Conservation (phyloP, 1,140 invertebrate genomes). For the Drosophila kanapiae region DNA sequence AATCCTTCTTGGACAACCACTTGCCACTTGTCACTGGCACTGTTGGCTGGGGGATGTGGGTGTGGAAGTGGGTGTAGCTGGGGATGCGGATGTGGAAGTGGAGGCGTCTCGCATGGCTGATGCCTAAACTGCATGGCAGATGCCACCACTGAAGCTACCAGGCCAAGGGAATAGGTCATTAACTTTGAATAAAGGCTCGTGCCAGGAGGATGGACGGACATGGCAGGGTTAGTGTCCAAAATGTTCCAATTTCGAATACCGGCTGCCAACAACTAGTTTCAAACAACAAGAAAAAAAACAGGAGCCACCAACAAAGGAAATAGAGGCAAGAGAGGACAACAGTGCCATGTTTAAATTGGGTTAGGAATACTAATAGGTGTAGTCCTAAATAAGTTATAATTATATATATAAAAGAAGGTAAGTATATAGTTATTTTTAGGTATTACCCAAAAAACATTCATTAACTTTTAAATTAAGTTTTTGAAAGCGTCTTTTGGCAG, state of each 20-base stretch:
- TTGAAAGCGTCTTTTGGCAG: too few relatives aligned
- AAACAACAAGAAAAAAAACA: background rate
- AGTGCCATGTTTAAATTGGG: background rate
- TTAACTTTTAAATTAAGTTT: too few relatives aligned
- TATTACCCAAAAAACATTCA: too few relatives aligned
- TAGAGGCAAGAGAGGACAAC: too few relatives aligned
- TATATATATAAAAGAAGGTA: background rate
- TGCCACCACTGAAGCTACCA: conserved; percentile 31
- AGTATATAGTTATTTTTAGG: too few relatives aligned
- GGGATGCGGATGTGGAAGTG: conserved; percentile 3
- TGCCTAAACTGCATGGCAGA: conserved; percentile 44
- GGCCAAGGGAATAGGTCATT: conserved; percentile 56
- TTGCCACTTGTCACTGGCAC: conserved; percentile 34
- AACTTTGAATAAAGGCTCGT: conserved; percentile 37
- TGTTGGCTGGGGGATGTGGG: conserved; percentile 3
- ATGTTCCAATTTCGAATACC: conserved; percentile 12
- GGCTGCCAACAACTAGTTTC: conserved; percentile 5
- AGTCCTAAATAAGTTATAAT: too few relatives aligned
- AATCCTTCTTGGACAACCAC: conserved; percentile 19
- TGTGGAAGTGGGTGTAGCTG: background rate
- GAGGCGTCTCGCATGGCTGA: conserved; percentile 51
- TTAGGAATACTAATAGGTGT: background rate
- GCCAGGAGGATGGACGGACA: background rate
- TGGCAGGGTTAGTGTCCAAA: background rate
- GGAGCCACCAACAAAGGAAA: background rate